Conservation (phyloP, 2,797 vertebrate genomes). For the Erpetoichthys calabaricus region DNA sequence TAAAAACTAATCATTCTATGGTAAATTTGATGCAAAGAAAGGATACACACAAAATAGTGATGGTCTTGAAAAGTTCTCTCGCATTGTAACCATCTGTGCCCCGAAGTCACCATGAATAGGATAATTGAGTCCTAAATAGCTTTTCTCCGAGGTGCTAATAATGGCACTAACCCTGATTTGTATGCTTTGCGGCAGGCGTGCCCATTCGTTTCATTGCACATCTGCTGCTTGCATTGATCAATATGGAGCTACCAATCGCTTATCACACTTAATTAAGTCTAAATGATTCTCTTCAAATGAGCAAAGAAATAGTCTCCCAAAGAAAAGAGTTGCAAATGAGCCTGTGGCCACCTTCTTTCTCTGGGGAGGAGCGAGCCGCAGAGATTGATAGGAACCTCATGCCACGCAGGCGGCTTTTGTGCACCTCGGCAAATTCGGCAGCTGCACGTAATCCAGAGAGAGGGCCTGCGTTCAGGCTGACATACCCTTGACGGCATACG, state of each 20-base stretch:
- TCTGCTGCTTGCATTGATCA: conserved; percentile 68
- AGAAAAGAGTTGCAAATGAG: conserved; percentile 64
- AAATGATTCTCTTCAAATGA: conserved; percentile 63
- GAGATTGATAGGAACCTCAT: conserved; percentile 61
- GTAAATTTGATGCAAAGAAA: conserved; percentile 72
- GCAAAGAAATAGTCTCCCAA: conserved; percentile 52
- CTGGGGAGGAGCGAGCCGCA: conserved; percentile 46
- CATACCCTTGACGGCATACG: conserved; percentile 53
- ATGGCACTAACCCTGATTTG: conserved; percentile 61
- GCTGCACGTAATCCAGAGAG: conserved; percentile 67
- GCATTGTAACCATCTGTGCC: conserved; percentile 80
- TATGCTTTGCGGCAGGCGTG: conserved; percentile 56
- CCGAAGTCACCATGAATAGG: conserved; percentile 44
- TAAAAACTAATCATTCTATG: conserved; percentile 67
- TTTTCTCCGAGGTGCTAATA: conserved; percentile 48
- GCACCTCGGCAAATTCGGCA: conserved; percentile 52
- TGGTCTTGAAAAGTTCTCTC: conserved; percentile 55
- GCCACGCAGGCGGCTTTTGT: conserved; percentile 59
- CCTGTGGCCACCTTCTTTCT: conserved; percentile 59
- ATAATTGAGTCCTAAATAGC: conserved; percentile 79
- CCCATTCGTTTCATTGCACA: conserved; percentile 68
- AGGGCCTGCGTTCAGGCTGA: conserved; percentile 53
- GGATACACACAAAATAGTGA: conserved; percentile 50
- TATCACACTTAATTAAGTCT: conserved; percentile 87
- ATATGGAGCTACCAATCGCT: conserved; percentile 65